Conservation (phyloP, 64 coral and sea anemone genomes). For the Trachythela sp. region DNA sequence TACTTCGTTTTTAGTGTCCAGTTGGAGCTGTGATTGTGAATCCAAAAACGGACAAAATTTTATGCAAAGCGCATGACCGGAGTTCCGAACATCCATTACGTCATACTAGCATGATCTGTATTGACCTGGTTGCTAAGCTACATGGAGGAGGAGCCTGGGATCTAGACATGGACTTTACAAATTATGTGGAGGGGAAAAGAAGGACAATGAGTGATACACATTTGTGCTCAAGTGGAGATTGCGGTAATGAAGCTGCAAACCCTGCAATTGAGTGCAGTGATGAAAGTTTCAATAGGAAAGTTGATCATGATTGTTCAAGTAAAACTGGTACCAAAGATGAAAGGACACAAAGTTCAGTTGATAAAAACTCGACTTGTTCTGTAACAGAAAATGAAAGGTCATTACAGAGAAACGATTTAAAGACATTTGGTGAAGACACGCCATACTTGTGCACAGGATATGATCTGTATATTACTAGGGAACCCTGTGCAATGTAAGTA, state of each 20-base stretch:
- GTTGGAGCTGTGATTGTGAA: slow-evolving; percentile 72
- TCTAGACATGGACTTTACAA: slow-evolving; percentile 4
- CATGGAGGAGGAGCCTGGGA: slow-evolving; percentile 72
- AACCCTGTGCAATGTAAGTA: slow-evolving; percentile 94
- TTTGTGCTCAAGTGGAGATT: background rate
- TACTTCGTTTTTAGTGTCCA: slow-evolving; percentile 42
- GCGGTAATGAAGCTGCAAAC: background rate
- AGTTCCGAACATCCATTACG: slow-evolving; percentile 69
- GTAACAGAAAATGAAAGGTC: background rate
- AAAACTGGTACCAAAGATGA: background rate
- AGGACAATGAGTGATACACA: slow-evolving; percentile 24
- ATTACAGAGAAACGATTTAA: background rate
- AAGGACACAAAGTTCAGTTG: background rate
- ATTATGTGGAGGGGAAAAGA: background rate
- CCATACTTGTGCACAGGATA: slow-evolving; percentile 95
- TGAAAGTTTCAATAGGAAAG: background rate
- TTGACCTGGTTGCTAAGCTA: slow-evolving; percentile 86
- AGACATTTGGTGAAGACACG: background rate
- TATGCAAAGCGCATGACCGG: slow-evolving; percentile 65
- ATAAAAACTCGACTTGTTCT: background rate
- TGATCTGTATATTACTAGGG: slow-evolving; percentile 85
- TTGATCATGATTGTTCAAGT: background rate
- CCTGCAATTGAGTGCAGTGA: background rate
- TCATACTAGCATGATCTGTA: slow-evolving; percentile 83
- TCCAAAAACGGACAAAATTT: slow-evolving; percentile 50